Conservation (phyloP, 2,888 invertebrate species). For the Drosophila ochracea region DNA sequence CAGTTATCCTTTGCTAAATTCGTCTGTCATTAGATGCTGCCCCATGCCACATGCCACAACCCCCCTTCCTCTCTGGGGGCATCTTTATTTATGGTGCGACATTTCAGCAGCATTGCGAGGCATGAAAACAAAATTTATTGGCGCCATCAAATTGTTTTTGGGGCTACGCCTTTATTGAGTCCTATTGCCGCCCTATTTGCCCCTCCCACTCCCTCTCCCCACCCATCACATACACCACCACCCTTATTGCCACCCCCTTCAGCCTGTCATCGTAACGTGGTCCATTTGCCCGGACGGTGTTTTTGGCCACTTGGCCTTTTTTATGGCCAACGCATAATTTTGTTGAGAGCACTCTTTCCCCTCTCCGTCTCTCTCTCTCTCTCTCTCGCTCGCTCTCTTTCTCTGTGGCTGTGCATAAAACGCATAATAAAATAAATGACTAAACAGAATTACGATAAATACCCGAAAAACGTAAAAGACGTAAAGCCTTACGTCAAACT, state of each 20-base stretch:
- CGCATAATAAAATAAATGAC: slow-evolving; percentile 79
- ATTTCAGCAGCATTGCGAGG: slow-evolving; percentile 69
- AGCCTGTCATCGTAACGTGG: slow-evolving; percentile 30
- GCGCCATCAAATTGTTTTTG: slow-evolving; percentile 71
- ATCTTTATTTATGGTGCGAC: slow-evolving; percentile 76
- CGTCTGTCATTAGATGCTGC: slow-evolving; percentile 40
- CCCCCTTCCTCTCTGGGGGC: not conserved
- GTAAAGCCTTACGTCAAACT: slow-evolving; percentile 1
- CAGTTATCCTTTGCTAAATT: slow-evolving; percentile 18
- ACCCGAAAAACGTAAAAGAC: slow-evolving; percentile 9
- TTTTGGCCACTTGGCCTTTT: slow-evolving; percentile 58
- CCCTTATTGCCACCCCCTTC: not conserved
- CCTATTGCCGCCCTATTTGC: no score
- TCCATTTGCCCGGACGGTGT: slow-evolving; percentile 36
- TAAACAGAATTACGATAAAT: slow-evolving; percentile 78
- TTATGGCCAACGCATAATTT: slow-evolving; percentile 78
- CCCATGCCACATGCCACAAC: slow-evolving; percentile 18
- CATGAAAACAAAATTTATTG: slow-evolving; percentile 76
- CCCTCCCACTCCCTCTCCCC: not conserved
- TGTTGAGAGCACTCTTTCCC: slow-evolving; percentile 55
- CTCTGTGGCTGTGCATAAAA: slow-evolving; percentile 52
- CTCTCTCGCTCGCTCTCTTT: not conserved
- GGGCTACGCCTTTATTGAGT: slow-evolving; percentile 50
- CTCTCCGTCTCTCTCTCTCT: not conserved
- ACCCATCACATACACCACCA: not conserved